Conservation (phyloP, 1,140 invertebrate species). For the Chironomus striatipennis region DNA sequence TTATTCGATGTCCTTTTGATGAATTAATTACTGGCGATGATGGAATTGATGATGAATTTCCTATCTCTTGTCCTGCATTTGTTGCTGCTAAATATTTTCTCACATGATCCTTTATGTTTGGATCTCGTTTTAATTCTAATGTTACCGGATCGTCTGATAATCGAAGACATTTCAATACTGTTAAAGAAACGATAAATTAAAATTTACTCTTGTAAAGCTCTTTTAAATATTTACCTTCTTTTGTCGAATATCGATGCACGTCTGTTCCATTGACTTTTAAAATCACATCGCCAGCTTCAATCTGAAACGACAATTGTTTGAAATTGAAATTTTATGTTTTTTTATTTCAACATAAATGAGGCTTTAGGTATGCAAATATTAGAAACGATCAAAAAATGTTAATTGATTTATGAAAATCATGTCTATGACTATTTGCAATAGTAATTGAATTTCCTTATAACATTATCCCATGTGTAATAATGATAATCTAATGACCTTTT, state of each 20-base stretch:
- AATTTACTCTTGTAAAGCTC: too few species aligned
- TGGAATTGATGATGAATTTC: conserved; percentile 26
- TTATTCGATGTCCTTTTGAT: conserved; percentile 30
- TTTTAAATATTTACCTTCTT: conserved; percentile 64
- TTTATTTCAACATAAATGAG: too few species aligned
- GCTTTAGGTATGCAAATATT: too few species aligned
- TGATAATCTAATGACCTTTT: too few species aligned
- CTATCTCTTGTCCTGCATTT: conserved; percentile 34
- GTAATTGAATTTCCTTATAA: too few species aligned
- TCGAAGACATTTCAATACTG: conserved; percentile 85
- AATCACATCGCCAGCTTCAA: conserved; percentile 86
- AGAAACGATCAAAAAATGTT: too few species aligned
- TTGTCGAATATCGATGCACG: conserved; percentile 80
- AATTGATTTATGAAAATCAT: too few species aligned
- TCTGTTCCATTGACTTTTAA: conserved; percentile 86
- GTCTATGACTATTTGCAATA: too few species aligned
- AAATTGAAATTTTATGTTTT: conserved; percentile 27
- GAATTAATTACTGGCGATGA: conserved; percentile 29
- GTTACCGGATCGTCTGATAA: conserved; percentile 79
- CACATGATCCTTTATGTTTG: conserved; percentile 72
- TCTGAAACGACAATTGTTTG: conserved; percentile 61
- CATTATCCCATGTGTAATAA: too few species aligned
- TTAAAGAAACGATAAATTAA: conserved; percentile 35
- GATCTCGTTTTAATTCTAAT: conserved; percentile 80
- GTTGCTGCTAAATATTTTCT: conserved; percentile 59